Percentiles rank a stretch among this genome's conserved stretches.
Evolutionary conservation across 2,113 vertebrate genomes (phyloP).

Genomic region (Alces alces): DNA sequence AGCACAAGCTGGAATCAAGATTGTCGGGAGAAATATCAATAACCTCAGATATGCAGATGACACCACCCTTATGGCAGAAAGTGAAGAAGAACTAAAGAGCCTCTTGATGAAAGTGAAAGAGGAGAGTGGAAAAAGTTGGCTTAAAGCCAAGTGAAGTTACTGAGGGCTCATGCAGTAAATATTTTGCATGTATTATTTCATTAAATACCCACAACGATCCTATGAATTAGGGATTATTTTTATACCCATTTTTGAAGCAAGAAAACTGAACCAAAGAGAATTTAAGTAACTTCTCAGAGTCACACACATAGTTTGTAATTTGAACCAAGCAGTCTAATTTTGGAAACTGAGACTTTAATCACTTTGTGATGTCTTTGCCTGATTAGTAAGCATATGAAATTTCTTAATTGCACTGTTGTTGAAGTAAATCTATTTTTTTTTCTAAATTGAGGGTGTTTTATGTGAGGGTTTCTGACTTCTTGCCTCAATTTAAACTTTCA

Average conservation of each 20-base stretch:
- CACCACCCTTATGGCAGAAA: too few species aligned
- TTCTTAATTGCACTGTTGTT: neutral
- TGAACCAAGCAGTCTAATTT: neutral
- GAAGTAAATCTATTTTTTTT: neutral
- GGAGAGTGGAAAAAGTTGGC: too few species aligned
- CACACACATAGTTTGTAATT: neutral
- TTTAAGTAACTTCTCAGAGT: neutral
- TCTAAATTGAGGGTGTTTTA: neutral
- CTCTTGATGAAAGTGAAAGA: too few species aligned
- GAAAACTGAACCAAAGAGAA: neutral
- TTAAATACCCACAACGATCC: neutral
- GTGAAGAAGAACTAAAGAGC: too few species aligned
- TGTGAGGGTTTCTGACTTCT: neutral
- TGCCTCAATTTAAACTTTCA: neutral
- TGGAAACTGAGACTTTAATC: neutral
- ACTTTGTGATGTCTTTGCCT: neutral
- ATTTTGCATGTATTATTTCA: neutral
- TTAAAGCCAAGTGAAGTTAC: neutral
- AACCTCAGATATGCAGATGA: too few species aligned
- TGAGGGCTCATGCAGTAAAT: neutral
- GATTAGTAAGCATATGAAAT: neutral
- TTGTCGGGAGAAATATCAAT: too few species aligned
- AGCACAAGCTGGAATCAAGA: too few species aligned
- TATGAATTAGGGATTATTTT: slow-evolving; percentile 13
- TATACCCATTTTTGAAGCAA: neutral